Evolutionary conservation across 2,113 vertebrate species (phyloP), one percentile per base, ranked within the genome.

Genomic region (Mustelus asterias): DNA sequence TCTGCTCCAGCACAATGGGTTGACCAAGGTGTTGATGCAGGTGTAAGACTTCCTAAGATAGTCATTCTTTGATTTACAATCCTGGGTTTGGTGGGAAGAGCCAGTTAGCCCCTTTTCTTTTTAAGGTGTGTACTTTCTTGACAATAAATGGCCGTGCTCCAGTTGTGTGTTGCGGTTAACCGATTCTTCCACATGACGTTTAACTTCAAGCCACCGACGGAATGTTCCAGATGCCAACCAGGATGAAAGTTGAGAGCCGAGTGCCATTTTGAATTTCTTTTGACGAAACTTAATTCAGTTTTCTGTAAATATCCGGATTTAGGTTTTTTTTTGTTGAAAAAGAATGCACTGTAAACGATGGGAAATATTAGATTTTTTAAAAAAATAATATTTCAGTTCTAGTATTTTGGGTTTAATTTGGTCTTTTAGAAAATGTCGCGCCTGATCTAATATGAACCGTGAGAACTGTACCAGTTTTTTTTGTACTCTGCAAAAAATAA

Each of bases 401-500:
- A 95, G 13, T 95, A 95, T 76, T 95, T 95, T 41, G 67, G 94
- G 48, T 95, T 95, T 94, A 67, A 72, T 95, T 95, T 95, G 94
- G 58, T 69, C 92, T 94, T 94, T 94, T 94, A 94, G n/a, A 37
- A 72, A 24, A 95, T 72, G 22, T 95, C 26, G 9, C 37, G 41
- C 69, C 94, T 76, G 67, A 95, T 95, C 67, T 76, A 54, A 95
- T 72, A 72, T 44, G 72, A 72, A 95, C 94, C 41, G 22, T 95
- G 94, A 95, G 69, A 94, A 72, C 69, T 95, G 94, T 95, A 95
- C 69, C 94, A 93, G 89, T 95, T 95, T 95, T 41, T 95, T 95
- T 95, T 95, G 94, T 95, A 95, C 94, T 95, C 94, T 95, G 44
- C 94, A 95, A 95, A 95, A 93, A 92, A 92, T 65, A 65, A 95